Conservation (phyloP, 2,113 vertebrate species). For the Dicerorhinus sumatrensis region DNA sequence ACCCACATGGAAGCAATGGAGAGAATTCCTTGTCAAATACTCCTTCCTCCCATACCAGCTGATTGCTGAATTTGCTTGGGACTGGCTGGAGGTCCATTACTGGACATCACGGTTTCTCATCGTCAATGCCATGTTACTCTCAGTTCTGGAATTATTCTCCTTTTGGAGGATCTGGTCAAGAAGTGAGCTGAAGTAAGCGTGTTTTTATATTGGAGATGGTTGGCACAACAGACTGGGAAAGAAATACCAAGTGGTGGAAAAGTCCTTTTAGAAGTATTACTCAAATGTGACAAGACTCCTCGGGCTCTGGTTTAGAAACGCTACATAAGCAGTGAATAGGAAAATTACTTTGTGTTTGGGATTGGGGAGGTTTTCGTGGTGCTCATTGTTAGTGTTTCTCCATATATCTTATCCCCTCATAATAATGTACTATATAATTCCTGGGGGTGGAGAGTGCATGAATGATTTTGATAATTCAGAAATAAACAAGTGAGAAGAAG, state of each 20-base stretch:
- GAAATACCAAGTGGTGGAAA: neutral
- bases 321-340: neutral
- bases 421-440: neutral
- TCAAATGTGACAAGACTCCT: neutral
- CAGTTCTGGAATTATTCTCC: conserved; percentile 92
- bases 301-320: neutral
- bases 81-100: conserved; percentile 96
- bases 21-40: conserved; percentile 94
- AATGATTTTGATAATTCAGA: neutral
- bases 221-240: neutral
- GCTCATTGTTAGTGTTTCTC: neutral
- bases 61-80: conserved; percentile 97
- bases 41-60: conserved; percentile 95
- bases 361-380: neutral
- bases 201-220: neutral
- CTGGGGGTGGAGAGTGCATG: rapidly evolving
- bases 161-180: conserved; percentile 94
- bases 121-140: conserved; percentile 94
- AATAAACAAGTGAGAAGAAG: neutral
- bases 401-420: neutral
- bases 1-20: conserved; percentile 94
- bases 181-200: conserved; percentile 91
- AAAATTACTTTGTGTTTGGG: neutral
- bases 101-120: conserved; percentile 97
- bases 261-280: neutral